Evolutionary conservation across 2,888 invertebrate genomes (phyloP), one percentile per base, ranked within the genome.

Genomic region (Cheilosia vulpina): DNA sequence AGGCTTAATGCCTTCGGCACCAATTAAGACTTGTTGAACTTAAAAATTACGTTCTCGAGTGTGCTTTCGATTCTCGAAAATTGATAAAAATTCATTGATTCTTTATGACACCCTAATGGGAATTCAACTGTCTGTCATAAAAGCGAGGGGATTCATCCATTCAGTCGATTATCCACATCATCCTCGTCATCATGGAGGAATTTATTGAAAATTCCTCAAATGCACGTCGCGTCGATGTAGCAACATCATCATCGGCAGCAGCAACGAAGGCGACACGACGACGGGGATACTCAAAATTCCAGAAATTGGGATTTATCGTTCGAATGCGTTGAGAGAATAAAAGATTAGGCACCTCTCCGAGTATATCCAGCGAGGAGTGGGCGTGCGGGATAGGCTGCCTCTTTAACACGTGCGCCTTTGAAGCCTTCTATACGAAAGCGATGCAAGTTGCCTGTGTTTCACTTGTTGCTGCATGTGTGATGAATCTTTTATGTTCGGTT

Each of bases 251-350:
- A 47, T 52, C 52, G 24, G 13, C 19, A 19, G 9, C 63, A 34
- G 19, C 50, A n/a, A 31, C 13, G 21, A 9, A 31, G 31, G 34
- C 34, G 50, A 34, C 52, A 65, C 15, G 50, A 31, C 53, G 17
- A 15, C 38, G 27, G 43, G 71, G 43, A 55, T 21, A 55, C 50
- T 73, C 58, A 53, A 73, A 69, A 69, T 75, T 53, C 52, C 38
- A 58, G 11, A 69, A 79, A 53, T 52, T 65, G 75, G 69, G 84
- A 75, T 75, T 79, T 79, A 79, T 75, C 60, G 63, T 27, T 75
- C 31, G 53, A 52, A 69, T 79, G 79, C 84, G 79, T 84, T 75
- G 79, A 55, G n/a, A 65, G 84, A 75, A 84, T 75, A 79, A 65
- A 65, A 38, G 84, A 84, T 84, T 57, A 79, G 75, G 21, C n/a